Evolutionary conservation across 2,113 vertebrate species (phyloP).

Genomic region (Pelusios castaneus): DNA sequence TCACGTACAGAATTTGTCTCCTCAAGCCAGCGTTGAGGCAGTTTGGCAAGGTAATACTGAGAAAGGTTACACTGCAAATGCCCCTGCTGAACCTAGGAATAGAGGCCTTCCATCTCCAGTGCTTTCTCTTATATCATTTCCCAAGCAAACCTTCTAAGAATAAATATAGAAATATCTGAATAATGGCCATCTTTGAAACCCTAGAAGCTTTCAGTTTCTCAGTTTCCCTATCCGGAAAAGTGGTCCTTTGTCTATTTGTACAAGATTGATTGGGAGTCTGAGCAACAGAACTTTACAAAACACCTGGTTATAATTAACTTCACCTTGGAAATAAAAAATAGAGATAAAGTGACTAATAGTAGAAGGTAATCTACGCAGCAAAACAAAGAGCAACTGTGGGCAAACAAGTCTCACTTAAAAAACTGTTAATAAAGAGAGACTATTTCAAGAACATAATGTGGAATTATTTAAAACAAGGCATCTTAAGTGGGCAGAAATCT

Average conservation of each 20-base stretch:
- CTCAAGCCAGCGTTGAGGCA: background rate
- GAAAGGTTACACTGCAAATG: background rate
- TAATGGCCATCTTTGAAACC: background rate
- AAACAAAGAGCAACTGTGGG: background rate
- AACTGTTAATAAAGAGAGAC: background rate
- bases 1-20: background rate
- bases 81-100: accelerated
- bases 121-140: background rate
- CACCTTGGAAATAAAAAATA: background rate
- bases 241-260: background rate
- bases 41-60: background rate
- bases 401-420: background rate
- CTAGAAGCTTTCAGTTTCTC: background rate
- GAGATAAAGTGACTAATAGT: background rate
- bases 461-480: background rate
- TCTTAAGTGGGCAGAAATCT: accelerated
- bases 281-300: background rate
- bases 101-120: background rate
- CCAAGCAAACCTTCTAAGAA: background rate
- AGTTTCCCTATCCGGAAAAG: background rate
- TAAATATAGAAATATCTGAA: background rate
- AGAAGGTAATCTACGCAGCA: background rate
- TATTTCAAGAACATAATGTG: background rate
- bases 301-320: background rate
- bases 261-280: background rate